Evolutionary conservation across 2,888 invertebrate genomes (phyloP).

Genomic region (Petrolisthes manimaculis): DNA sequence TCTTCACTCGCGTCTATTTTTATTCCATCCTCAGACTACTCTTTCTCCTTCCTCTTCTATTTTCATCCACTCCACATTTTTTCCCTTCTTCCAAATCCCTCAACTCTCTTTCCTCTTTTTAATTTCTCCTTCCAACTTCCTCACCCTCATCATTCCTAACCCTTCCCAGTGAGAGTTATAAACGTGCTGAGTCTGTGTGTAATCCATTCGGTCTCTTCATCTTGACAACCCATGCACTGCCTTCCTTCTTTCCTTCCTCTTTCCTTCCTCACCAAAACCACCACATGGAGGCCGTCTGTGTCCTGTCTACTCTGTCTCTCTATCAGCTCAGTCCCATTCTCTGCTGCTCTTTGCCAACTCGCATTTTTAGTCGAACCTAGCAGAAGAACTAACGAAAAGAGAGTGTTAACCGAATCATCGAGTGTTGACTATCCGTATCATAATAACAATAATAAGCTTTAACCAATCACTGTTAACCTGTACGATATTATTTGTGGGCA

Average conservation of each 20-base stretch:
- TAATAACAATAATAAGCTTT: no score
- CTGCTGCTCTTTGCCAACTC: not conserved
- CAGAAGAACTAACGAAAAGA: not conserved
- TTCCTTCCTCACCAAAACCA: not conserved
- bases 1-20: not conserved
- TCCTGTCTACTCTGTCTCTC: not conserved
- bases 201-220: not conserved
- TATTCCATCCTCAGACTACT: not conserved
- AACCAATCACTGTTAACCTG: no score
- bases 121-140: not conserved
- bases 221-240: not conserved
- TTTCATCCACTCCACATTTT: not conserved
- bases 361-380: not conserved
- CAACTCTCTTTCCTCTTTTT: not conserved
- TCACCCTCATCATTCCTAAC: not conserved
- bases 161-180: not conserved
- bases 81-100: not conserved
- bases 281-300: not conserved
- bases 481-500: no score
- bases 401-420: not conserved
- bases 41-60: not conserved
- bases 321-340: not conserved
- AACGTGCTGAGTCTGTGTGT: not conserved
- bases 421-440: not conserved
- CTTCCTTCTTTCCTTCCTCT: not conserved